Percentiles rank a stretch among this genome's conserved stretches.
These are phyloP conservation scores for Stenodera caucasica DNA, from an alignment of 2,888 invertebrate genomes.

Conservation along the genomic window DNA sequence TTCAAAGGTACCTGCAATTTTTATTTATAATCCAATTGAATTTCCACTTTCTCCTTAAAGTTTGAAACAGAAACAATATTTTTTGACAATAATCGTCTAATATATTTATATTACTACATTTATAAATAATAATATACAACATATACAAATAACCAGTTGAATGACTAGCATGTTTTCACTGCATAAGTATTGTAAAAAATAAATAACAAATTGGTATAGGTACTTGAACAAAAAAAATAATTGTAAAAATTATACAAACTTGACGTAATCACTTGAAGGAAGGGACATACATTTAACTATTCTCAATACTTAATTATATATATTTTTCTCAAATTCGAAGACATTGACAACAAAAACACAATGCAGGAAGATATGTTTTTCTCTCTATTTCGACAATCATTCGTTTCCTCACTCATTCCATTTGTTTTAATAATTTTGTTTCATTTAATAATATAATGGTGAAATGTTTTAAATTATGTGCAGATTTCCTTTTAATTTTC, in stretches of 20 bases:
- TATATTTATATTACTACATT: constrained; percentile 43
- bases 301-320: not conserved
- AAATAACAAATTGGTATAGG: constrained; percentile 45
- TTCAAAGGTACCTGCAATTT: not conserved
- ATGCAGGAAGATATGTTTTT: constrained; percentile 51
- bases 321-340: constrained; percentile 43
- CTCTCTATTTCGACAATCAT: constrained; percentile 18
- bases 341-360: constrained; percentile 50
- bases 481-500: constrained; percentile 24
- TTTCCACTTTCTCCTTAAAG: not conserved
- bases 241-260: constrained; percentile 14
- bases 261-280: constrained; percentile 11
- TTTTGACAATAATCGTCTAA: constrained; percentile 27
- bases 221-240: constrained; percentile 34
- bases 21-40: not conserved
- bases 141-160: constrained; percentile 52
- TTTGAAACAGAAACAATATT: constrained; percentile 23
- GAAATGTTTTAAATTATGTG: constrained; percentile 43
- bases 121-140: constrained; percentile 52
- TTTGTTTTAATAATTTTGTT: constrained; percentile 2
- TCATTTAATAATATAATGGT: constrained; percentile 21
- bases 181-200: constrained; percentile 46
- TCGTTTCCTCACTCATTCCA: not conserved
- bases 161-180: constrained; percentile 55
- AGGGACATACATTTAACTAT: constrained; percentile 14